Base-by-base conservation (phyloP, 1,140 invertebrate species). In the Argopecten irradians region DNA sequence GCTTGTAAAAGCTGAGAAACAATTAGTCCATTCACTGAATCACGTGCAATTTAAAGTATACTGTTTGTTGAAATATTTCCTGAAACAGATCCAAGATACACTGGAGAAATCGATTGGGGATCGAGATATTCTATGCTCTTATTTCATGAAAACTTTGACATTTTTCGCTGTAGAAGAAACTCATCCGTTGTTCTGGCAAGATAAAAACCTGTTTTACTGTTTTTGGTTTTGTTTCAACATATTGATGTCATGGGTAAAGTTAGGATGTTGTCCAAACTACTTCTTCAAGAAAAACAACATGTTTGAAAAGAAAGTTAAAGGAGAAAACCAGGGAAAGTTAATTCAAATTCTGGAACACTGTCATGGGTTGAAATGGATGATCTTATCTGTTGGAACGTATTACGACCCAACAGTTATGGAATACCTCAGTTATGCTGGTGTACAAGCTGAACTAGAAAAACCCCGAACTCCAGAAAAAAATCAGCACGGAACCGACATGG, bases 251-350 rank as follows among this genome's bases (percentile, higher is more conserved):
- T 89, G 86, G 35, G 89, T 89, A 2, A 5, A 28, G 1, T 35
- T 32, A 14, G 41, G n/a, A 11, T 34, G 33, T 22, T 87, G 89
- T 85, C 83, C 86, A 16, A 84, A 87, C 35, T 89, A 86, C 55
- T 89, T 89, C 35, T 82, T 89, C n/a, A 43, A 34, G 34, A 35
- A 39, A 35, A 89, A 85, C 43, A 85, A 89, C 46, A 83, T 89
- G 86, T 87, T 89, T n/a, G 36, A 84, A 28, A 46, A 43, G 16
- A 89, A 87, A 36, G 55, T 71, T 71, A 5, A 71, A 5, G 55
- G 55, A 28, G 8, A 71, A 11, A 71, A 71, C 16, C 55, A 71
- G 28, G 22, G n/a, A 71, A 71, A 71, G 22, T 71, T 71, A 16
- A 22, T 71, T 28, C 55, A 28, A 0, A 71, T 71, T 71, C 55